A percentile compares a stretch with the other conserved stretches of the same genome.
Conservation (phyloP, 2,797 vertebrate species). For the Tiaroga cobitis region DNA sequence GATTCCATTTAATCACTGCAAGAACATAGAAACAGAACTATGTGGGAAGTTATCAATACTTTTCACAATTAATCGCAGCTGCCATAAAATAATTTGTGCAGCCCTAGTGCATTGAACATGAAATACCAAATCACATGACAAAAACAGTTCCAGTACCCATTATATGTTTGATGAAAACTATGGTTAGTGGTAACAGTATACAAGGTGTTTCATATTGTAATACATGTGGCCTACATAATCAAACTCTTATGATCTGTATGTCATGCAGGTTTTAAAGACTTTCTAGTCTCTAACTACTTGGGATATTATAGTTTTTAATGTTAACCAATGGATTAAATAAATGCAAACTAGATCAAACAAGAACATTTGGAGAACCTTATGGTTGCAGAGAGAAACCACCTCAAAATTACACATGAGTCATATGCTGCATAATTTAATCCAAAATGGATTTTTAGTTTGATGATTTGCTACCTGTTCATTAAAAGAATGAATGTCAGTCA, state of each 20-base stretch:
- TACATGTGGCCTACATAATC: not conserved
- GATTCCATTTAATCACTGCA: not conserved
- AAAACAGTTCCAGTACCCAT: not conserved
- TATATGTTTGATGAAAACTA: not conserved
- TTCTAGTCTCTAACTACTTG: not conserved
- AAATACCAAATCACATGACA: not conserved
- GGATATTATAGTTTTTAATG: not conserved
- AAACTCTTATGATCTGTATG: not conserved
- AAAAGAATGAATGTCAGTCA: constrained; percentile 63
- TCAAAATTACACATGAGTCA: not conserved
- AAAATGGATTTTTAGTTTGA: not conserved
- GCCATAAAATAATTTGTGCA: not conserved
- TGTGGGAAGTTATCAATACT: not conserved
- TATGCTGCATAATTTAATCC: not conserved
- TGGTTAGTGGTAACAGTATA: not conserved
- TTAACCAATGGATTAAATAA: not conserved
- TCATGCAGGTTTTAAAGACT: not conserved
- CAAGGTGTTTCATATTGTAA: not conserved
- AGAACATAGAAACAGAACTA: not conserved
- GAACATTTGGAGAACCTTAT: not conserved
- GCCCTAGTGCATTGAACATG: not conserved
- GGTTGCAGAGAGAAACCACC: not conserved
- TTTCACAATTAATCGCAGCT: not conserved
- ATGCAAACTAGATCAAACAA: not conserved
- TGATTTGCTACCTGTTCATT: not conserved